Percentiles rank a stretch among this genome's conserved stretches.
phyloP scores from a whole-genome alignment of 2,797 vertebrate genomes.

The Pipistrellus pipistrellus region DNA sequence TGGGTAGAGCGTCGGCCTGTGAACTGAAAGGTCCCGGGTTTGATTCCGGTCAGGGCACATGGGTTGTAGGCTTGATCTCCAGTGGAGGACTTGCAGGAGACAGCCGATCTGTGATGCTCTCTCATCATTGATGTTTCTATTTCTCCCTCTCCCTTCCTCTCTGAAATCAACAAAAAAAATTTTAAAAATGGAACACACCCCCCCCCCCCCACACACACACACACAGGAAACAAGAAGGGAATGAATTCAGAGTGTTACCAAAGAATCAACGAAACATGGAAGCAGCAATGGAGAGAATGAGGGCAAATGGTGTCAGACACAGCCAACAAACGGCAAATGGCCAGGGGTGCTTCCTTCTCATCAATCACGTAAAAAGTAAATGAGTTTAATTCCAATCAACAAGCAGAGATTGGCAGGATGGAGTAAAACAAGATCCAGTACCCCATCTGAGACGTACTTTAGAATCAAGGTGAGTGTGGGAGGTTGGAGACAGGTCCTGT shows the following conservation, averaged over 20 bases:
- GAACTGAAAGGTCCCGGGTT: too few relatives aligned
- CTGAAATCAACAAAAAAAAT: too few relatives aligned
- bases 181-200: too few relatives aligned
- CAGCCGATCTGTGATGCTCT: neutral
- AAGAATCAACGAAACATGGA: fast-evolving
- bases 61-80: neutral
- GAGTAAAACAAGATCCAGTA: neutral
- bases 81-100: neutral
- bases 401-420: neutral
- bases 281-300: fast-evolving
- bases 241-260: fast-evolving
- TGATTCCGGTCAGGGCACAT: too few relatives aligned
- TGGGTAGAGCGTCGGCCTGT: too few relatives aligned
- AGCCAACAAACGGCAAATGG: too few relatives aligned
- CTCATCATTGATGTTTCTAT: neutral
- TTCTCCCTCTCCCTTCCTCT: neutral
- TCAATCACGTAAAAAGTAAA: fast-evolving
- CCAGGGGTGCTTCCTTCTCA: fast-evolving
- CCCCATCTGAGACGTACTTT: neutral
- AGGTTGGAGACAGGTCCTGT: fast-evolving
- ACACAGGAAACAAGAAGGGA: neutral
- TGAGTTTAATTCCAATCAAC: neutral
- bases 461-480: neutral
- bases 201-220: too few relatives aligned
- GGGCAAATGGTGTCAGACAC: neutral